Conservation (phyloP, 1,140 invertebrate species). For the Zaprionus lachaisei region DNA sequence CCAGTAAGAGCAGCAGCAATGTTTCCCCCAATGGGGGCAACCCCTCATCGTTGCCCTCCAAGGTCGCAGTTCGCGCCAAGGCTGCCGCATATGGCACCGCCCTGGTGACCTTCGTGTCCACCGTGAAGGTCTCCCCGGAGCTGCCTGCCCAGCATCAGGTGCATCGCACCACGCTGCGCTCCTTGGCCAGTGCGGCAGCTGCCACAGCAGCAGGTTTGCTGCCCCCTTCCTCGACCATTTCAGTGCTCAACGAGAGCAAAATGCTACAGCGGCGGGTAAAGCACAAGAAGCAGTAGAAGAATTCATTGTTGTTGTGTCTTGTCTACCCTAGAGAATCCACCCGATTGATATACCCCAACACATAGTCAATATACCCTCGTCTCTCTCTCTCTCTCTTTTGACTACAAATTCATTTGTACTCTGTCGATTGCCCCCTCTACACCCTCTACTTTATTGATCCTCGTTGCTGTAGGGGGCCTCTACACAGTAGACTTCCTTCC, state of each 20-base stretch:
- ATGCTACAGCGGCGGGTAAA: slow-evolving; percentile 95
- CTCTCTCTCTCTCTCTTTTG: too few relatives aligned
- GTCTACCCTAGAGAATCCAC: not conserved
- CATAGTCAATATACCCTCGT: too few relatives aligned
- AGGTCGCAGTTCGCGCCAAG: slow-evolving; percentile 52
- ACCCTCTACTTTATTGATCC: too few relatives aligned
- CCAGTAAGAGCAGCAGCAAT: not conserved
- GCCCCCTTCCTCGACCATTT: slow-evolving; percentile 81
- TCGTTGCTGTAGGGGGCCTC: too few relatives aligned
- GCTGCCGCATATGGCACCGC: slow-evolving; percentile 65
- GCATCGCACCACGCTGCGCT: slow-evolving; percentile 65
- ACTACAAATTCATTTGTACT: too few relatives aligned
- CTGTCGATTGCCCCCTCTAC: too few relatives aligned
- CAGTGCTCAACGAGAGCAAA: slow-evolving; percentile 87
- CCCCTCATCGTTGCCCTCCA: slow-evolving; percentile 1
- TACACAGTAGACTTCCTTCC: too few relatives aligned
- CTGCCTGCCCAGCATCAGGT: slow-evolving; percentile 62
- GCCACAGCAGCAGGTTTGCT: slow-evolving; percentile 62
- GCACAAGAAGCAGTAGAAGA: slow-evolving; percentile 9
- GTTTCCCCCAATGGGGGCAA: too few relatives aligned
- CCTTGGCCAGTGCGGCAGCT: slow-evolving; percentile 60
- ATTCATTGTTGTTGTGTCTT: not conserved
- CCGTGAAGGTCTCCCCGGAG: slow-evolving; percentile 46
- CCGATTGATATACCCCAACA: too few relatives aligned
- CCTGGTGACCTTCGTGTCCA: slow-evolving; percentile 58